Conservation (phyloP, 2,888 invertebrate genomes). For the Sepiola atlantica region DNA sequence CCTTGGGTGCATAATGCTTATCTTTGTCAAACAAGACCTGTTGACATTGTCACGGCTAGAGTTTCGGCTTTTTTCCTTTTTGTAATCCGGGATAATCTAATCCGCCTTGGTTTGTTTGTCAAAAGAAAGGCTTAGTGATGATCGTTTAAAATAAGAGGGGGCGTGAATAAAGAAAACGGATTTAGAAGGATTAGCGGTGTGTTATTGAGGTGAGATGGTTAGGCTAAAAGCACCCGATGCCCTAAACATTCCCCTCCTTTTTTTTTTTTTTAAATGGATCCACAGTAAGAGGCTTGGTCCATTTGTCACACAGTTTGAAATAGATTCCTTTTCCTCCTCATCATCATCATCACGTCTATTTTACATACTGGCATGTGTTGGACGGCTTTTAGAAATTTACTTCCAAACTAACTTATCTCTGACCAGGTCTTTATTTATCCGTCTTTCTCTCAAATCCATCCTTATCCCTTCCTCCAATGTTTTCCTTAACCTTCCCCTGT, state of each 20-base stretch:
- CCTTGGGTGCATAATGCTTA: not conserved
- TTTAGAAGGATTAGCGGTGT: not conserved
- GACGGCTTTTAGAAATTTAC: too few species aligned
- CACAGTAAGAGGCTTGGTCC: too few species aligned
- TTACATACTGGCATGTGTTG: too few species aligned
- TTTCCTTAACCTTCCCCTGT: too few species aligned
- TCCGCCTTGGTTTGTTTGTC: not conserved
- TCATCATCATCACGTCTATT: too few species aligned
- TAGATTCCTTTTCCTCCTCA: too few species aligned
- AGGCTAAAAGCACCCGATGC: not conserved
- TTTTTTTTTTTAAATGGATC: not conserved
- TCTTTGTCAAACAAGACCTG: not conserved
- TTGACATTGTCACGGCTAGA: not conserved
- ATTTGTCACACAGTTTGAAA: too few species aligned
- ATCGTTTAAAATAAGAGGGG: not conserved
- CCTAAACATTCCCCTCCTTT: not conserved
- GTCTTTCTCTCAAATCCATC: too few species aligned
- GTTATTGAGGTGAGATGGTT: not conserved
- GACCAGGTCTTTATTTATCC: too few species aligned
- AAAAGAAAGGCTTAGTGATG: slow-evolving; percentile 32
- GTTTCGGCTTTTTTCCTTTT: not conserved
- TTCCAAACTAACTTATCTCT: too few species aligned
- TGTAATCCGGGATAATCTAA: not conserved
- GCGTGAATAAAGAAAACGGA: not conserved
- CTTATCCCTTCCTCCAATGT: too few species aligned